These are phyloP conservation scores for Lasioglossum baleicum DNA, from an alignment of 1,140 invertebrate genomes.

Conservation along the genomic window DNA sequence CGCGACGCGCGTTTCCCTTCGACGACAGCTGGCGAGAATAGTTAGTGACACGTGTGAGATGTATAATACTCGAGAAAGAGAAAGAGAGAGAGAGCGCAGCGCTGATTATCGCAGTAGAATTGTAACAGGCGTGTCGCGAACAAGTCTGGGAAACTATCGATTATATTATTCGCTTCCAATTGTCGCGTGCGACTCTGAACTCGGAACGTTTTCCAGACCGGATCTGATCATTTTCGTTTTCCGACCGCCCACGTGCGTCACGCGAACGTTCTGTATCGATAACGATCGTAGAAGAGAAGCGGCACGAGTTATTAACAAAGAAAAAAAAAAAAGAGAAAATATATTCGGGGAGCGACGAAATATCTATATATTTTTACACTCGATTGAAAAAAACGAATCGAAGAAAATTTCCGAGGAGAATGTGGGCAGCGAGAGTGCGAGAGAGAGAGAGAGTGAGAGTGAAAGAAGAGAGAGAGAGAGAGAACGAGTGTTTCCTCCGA, in stretches of 20 bases:
- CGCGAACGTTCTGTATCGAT: background rate
- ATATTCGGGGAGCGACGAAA: conserved; percentile 31
- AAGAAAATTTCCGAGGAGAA: conserved; percentile 49
- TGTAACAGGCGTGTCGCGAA: too few relatives aligned
- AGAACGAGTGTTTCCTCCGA: conserved; percentile 16
- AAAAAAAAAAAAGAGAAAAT: background rate
- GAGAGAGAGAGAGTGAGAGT: background rate
- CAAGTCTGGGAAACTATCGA: too few relatives aligned
- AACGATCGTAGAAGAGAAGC: conserved; percentile 5
- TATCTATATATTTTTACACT: conserved; percentile 55
- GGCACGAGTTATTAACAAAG: conserved; percentile 4
- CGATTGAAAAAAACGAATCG: conserved; percentile 40
- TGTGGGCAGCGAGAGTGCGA: conserved; percentile 2
- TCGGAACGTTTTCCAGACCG: too few relatives aligned
- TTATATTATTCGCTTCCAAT: too few relatives aligned
- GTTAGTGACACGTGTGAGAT: too few relatives aligned
- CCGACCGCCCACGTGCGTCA: background rate
- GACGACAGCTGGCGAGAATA: too few relatives aligned
- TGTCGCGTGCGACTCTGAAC: too few relatives aligned
- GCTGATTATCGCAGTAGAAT: too few relatives aligned
- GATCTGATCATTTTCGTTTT: too few relatives aligned
- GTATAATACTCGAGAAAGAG: too few relatives aligned
- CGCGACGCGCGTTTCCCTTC: background rate
- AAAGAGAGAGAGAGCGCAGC: too few relatives aligned
- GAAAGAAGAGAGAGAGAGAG: background rate